Percentiles rank a stretch among this genome's conserved stretches.
These are phyloP conservation scores for Orthosia gothica DNA, from an alignment of 2,888 invertebrate species.

Conservation along the genomic window DNA sequence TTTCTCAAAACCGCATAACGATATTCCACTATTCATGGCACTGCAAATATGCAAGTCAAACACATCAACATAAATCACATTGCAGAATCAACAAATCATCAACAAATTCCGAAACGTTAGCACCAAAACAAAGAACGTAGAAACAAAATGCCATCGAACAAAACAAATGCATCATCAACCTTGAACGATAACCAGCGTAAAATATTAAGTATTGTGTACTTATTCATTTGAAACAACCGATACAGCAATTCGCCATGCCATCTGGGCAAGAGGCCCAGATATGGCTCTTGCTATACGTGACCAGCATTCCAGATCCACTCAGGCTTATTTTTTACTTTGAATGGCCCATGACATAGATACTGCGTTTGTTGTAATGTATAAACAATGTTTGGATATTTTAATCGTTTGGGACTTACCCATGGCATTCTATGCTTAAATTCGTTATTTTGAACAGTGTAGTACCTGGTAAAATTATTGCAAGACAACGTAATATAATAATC, in stretches of 20 bases:
- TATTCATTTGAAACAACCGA: constrained; percentile 53
- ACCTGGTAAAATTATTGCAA: background rate
- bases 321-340: constrained; percentile 40
- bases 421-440: background rate
- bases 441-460: background rate
- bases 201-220: constrained; percentile 52
- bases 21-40: background rate
- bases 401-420: constrained; percentile 8
- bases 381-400: constrained; percentile 11
- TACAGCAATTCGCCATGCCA: constrained; percentile 58
- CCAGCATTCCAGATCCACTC: constrained; percentile 36
- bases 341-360: constrained; percentile 53
- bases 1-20: background rate
- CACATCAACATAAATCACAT: constrained; percentile 7
- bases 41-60: background rate
- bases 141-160: constrained; percentile 28
- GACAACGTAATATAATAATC: too few relatives aligned
- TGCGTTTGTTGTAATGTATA: constrained; percentile 18
- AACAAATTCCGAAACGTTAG: background rate
- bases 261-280: constrained; percentile 44
- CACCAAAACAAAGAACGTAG: constrained; percentile 15
- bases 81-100: constrained; percentile 4
- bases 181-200: constrained; percentile 36
- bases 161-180: constrained; percentile 38
- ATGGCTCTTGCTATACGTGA: constrained; percentile 59